A percentile compares a stretch with the other conserved stretches of the same genome.
Evolutionary conservation across 1,140 invertebrate genomes (phyloP).

Genomic region (Mesaphorura yosii): DNA sequence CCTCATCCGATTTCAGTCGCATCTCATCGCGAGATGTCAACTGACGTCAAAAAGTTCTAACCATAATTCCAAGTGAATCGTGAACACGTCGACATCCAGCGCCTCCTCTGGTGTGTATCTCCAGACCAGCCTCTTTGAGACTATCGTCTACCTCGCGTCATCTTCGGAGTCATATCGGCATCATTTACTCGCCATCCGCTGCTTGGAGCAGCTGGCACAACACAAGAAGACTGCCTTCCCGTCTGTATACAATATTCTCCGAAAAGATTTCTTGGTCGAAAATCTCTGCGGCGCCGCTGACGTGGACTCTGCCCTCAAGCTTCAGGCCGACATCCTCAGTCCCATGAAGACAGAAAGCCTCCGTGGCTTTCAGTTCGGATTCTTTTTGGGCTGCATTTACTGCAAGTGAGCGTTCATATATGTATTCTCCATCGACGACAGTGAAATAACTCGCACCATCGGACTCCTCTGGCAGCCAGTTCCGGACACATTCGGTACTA

Average conservation of each 20-base stretch:
- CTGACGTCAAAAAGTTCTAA: slow-evolving; percentile 31
- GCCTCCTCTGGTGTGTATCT: slow-evolving; percentile 28
- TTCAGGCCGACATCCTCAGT: slow-evolving; percentile 33
- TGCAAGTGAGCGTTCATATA: not conserved
- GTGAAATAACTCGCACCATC: slow-evolving; percentile 31
- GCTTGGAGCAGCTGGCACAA: slow-evolving; percentile 27
- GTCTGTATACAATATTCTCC: slow-evolving; percentile 3
- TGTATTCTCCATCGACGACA: slow-evolving; percentile 11
- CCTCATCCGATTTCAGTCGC: slow-evolving; percentile 12
- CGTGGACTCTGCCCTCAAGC: slow-evolving; percentile 31
- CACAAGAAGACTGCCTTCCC: slow-evolving; percentile 15
- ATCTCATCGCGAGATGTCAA: slow-evolving; percentile 23
- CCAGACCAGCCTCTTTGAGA: slow-evolving; percentile 18
- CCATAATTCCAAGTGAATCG: slow-evolving; percentile 21
- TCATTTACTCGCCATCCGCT: slow-evolving; percentile 34
- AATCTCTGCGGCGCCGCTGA: slow-evolving; percentile 36
- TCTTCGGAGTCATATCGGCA: slow-evolving; percentile 34
- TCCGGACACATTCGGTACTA: slow-evolving; percentile 28
- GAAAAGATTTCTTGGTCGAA: slow-evolving; percentile 34
- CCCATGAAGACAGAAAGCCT: too few species aligned
- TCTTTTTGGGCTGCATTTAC: slow-evolving; percentile 35
- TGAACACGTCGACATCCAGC: slow-evolving; percentile 2
- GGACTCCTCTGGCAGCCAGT: slow-evolving; percentile 34
- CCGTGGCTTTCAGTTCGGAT: too few species aligned
- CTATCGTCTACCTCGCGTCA: slow-evolving; percentile 34